Percentiles rank a stretch among this genome's conserved stretches.
Conservation (phyloP, 2,888 invertebrate genomes). For the Chalcosyrphus nemorum region DNA sequence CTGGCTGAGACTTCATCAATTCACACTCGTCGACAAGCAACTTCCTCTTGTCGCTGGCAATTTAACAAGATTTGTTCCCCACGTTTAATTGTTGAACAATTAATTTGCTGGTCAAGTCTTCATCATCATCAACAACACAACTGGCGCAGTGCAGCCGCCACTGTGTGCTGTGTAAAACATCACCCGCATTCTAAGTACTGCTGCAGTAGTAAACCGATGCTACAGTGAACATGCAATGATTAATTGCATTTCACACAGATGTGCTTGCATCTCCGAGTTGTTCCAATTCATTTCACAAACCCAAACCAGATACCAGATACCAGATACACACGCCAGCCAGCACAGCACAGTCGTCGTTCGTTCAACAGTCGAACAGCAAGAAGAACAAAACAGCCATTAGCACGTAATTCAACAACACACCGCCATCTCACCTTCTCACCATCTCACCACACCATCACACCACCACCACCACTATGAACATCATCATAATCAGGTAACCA, state of each 20-base stretch:
- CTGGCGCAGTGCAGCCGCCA: background rate
- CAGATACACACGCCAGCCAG: constrained; percentile 55
- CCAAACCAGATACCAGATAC: constrained; percentile 68
- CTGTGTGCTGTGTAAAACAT: constrained; percentile 12
- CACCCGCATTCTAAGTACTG: constrained; percentile 54
- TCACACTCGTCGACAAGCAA: constrained; percentile 10
- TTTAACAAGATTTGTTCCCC: constrained; percentile 38
- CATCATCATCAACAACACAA: constrained; percentile 12
- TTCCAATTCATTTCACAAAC: constrained; percentile 72
- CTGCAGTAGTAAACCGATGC: constrained; percentile 46
- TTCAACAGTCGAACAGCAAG: constrained; percentile 1
- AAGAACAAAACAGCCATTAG: constrained; percentile 73
- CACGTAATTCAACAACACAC: constrained; percentile 66
- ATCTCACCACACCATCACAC: constrained; percentile 29
- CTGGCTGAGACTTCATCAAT: background rate
- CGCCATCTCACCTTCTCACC: constrained; percentile 50
- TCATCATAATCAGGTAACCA: constrained; percentile 64
- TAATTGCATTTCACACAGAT: constrained; percentile 71
- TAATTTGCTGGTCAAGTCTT: constrained; percentile 63
- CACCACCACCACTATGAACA: constrained; percentile 31
- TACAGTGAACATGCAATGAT: constrained; percentile 64
- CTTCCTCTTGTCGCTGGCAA: constrained; percentile 34
- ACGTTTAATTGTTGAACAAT: constrained; percentile 60
- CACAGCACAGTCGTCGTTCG: constrained; percentile 52
- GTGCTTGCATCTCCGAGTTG: constrained; percentile 45